A percentile compares a stretch with the other conserved stretches of the same genome.
phyloP scores from a whole-genome alignment of 2,113 vertebrate species.

The Procavia capensis region DNA sequence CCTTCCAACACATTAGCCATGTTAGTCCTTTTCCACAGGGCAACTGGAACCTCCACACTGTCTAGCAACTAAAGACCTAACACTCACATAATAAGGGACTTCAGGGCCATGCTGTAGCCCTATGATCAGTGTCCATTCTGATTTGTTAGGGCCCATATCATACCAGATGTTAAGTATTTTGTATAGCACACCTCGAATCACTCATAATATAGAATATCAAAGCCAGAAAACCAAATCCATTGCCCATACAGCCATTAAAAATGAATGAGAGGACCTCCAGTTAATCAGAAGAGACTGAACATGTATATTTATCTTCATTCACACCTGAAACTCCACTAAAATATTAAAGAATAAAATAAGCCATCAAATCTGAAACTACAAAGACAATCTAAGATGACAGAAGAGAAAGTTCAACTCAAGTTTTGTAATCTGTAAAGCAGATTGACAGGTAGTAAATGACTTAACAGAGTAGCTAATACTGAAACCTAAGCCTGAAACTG shows the following conservation, averaged over 20 bases:
- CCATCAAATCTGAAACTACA: slow-evolving; percentile 35
- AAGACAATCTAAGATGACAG: slow-evolving; percentile 36
- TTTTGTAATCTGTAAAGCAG: slow-evolving; percentile 57
- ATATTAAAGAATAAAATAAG: slow-evolving; percentile 31
- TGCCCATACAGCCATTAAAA: slow-evolving; percentile 35
- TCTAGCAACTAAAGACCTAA: not conserved
- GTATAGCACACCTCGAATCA: not conserved
- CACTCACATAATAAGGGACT: not conserved
- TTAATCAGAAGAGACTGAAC: not conserved
- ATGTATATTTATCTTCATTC: not conserved
- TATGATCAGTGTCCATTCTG: not conserved
- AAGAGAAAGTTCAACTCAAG: slow-evolving; percentile 55
- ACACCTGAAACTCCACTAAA: slow-evolving; percentile 37
- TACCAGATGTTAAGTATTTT: slow-evolving; percentile 29
- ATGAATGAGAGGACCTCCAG: not conserved
- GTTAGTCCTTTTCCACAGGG: not conserved
- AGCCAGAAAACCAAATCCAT: no score
- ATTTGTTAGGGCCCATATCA: not conserved
- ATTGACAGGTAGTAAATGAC: slow-evolving; percentile 41
- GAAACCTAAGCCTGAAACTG: slow-evolving; percentile 55
- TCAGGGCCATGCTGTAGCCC: not conserved
- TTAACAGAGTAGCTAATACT: slow-evolving; percentile 49
- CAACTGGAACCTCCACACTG: not conserved
- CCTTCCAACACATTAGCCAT: not conserved
- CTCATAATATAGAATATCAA: not conserved